Base-by-base conservation (phyloP, 2,113 vertebrate species). In the Arenaria interpres region DNA sequence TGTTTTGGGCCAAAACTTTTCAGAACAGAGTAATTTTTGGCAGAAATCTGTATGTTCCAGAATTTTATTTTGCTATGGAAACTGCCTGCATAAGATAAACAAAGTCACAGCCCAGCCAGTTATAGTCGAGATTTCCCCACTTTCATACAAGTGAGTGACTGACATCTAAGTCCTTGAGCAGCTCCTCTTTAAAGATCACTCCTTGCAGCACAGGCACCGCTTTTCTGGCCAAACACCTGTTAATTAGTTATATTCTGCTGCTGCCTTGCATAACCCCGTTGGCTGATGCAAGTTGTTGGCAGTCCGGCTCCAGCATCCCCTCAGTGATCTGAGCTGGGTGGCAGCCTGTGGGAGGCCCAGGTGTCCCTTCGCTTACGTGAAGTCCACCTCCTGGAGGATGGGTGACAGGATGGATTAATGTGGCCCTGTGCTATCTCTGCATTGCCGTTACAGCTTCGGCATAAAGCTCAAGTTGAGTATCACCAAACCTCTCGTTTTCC, bases 61-160 rank as follows among this genome's bases (percentile, higher is more conserved):
- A 82, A 81, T 73, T 88, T 81, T 75, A 43, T 90, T 96, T 95
- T 93, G 69, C 83, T 86, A 87, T 87, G 88, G 83, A 93, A 94
- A 93, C 83, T 75, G 82, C 60, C 39, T 74, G 33, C 62, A 6
- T 32, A 63, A 81, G 25, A 94, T 51, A 86, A 90, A 67, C 51
- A 84, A 92, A 92, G 43, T 46, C 60, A 72, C 2, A 86, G 37
- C 72, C 56, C 64, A 78, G 28, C 11, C 25, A 90, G 51, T 81
- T 90, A 85, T 64, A 94, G 43, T 72, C 4, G 68, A 93, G 88
- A 89, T 45, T 51, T 84, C 32, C 28, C 22, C 24, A 28, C 66
- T 75, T 66, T 90, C 35, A 33, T 28, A 11, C 21, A 54, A 78
- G 62, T 41, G 27, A 89, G 69, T 83, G 63, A 79, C 48, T 83